These are phyloP conservation scores for Gandaritis pyraliata DNA, from an alignment of 2,888 invertebrate species.

Conservation along the genomic window DNA sequence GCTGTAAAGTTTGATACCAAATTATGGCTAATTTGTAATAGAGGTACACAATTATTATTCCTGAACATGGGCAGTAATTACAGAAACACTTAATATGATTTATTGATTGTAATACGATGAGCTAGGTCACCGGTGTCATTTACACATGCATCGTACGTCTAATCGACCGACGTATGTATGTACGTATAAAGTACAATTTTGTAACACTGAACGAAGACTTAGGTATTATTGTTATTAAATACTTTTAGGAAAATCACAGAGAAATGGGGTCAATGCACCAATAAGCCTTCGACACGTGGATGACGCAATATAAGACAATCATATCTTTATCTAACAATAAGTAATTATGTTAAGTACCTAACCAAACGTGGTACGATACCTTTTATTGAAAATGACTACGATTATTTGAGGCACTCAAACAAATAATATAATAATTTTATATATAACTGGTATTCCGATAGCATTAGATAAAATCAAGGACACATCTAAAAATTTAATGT, in stretches of 20 bases:
- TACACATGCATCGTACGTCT: neutral
- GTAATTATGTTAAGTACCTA: slow-evolving; percentile 49
- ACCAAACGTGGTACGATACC: neutral
- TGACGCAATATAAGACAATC: slow-evolving; percentile 48
- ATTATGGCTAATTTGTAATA: too few species aligned
- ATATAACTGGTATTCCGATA: too few species aligned
- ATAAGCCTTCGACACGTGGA: slow-evolving; percentile 50
- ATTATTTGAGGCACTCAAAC: neutral
- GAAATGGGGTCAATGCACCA: slow-evolving; percentile 49
- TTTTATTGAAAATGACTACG: slow-evolving; percentile 2
- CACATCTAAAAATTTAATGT: too few species aligned
- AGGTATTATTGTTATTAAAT: slow-evolving; percentile 5
- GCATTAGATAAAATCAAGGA: too few species aligned
- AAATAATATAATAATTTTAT: neutral
- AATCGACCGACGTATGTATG: neutral
- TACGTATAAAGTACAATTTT: too few species aligned
- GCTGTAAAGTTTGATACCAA: neutral
- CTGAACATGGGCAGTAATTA: neutral
- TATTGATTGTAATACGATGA: slow-evolving; percentile 2
- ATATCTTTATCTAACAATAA: slow-evolving; percentile 47
- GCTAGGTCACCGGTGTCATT: neutral
- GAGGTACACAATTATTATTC: neutral
- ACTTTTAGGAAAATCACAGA: slow-evolving; percentile 26
- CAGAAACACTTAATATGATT: slow-evolving; percentile 2
- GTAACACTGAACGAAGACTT: neutral